These are phyloP conservation scores for Abramis brama DNA, from an alignment of 2,113 vertebrate species.

Conservation along the genomic window DNA sequence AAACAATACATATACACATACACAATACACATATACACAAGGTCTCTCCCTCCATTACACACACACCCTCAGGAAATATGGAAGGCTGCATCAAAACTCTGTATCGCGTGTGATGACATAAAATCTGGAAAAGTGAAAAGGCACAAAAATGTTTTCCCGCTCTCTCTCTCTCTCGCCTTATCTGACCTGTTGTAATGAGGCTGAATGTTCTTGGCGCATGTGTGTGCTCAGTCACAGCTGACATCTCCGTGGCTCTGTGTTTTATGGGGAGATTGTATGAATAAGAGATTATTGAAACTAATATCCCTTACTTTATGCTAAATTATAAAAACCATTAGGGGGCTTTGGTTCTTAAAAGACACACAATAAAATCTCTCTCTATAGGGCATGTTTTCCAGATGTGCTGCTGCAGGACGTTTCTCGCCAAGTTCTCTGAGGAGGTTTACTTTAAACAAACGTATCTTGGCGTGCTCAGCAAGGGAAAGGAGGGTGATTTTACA, in stretches of 20 bases:
- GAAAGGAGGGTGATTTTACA: constrained; percentile 50
- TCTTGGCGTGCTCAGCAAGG: constrained; percentile 56
- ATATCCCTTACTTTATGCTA: constrained; percentile 60
- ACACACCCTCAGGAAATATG: constrained; percentile 5
- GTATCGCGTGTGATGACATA: constrained; percentile 1
- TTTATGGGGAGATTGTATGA: constrained; percentile 58
- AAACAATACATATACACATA: not conserved
- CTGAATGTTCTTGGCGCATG: constrained; percentile 52
- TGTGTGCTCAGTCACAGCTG: constrained; percentile 48
- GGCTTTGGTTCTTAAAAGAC: constrained; percentile 53
- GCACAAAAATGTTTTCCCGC: not conserved
- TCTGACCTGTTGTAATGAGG: constrained; percentile 61
- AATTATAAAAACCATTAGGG: constrained; percentile 64
- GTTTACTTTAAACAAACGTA: constrained; percentile 64
- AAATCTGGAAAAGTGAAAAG: constrained; percentile 27
- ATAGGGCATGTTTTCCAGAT: constrained; percentile 66
- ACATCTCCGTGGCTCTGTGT: constrained; percentile 37
- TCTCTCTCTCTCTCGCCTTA: constrained; percentile 54
- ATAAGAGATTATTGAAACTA: constrained; percentile 60
- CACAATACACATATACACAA: not conserved
- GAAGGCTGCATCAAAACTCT: not conserved
- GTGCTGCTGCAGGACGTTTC: constrained; percentile 48
- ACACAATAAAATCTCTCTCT: constrained; percentile 53
- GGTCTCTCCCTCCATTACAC: not conserved
- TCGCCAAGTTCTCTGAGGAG: constrained; percentile 65